phyloP scores from a whole-genome alignment of 1,140 invertebrate species.

The Helicorthomorpha holstii region DNA sequence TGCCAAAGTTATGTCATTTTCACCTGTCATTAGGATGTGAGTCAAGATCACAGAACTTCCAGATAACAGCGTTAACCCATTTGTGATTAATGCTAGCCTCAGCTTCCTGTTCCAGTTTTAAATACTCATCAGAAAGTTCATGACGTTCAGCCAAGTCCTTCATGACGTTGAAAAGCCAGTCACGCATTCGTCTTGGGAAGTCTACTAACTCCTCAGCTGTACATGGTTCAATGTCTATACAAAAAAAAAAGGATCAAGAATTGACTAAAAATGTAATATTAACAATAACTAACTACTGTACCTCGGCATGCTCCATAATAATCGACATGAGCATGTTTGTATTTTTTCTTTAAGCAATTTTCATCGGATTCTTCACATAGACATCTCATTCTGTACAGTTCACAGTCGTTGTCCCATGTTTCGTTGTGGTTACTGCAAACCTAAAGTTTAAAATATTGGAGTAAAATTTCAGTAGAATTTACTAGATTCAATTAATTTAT shows the following conservation, averaged over 20 bases:
- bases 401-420: conserved; percentile 81
- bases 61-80: conserved; percentile 81
- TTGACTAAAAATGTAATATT: not conserved
- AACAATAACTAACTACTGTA: conserved; percentile 3
- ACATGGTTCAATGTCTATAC: conserved; percentile 29
- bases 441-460: too few species aligned
- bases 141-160: conserved; percentile 75
- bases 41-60: conserved; percentile 94
- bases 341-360: conserved; percentile 51
- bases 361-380: conserved; percentile 55
- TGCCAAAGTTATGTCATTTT: not conserved
- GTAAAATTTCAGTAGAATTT: too few species aligned
- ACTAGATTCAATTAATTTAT: too few species aligned
- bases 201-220: conserved; percentile 66
- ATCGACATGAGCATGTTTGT: conserved; percentile 77
- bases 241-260: not conserved
- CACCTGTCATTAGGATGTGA: conserved; percentile 65
- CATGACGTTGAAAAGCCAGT: conserved; percentile 95
- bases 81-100: conserved; percentile 49
- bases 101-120: conserved; percentile 71
- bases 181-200: conserved; percentile 83
- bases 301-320: conserved; percentile 47
- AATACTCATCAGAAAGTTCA: conserved; percentile 65
- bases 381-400: conserved; percentile 76
- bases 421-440: conserved; percentile 88